phyloP scores from a whole-genome alignment of 2,797 vertebrate genomes.

The Carcharodon carcharias region DNA sequence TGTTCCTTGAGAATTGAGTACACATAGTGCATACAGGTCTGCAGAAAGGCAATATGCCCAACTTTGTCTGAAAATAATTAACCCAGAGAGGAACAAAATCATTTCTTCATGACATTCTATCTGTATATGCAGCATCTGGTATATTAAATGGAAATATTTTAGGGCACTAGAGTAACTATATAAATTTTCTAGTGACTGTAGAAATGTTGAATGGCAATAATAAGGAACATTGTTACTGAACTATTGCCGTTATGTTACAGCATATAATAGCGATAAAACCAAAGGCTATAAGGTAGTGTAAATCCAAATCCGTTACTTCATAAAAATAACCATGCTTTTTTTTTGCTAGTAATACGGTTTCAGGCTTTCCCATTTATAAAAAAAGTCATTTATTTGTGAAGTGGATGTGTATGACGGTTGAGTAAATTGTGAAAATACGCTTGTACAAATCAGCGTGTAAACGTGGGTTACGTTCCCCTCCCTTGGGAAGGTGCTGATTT shows the following conservation, averaged over 20 bases:
- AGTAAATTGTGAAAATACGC: neutral
- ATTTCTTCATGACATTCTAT: neutral
- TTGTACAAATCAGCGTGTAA: neutral
- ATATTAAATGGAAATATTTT: neutral
- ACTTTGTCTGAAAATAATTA: neutral
- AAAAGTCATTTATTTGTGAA: neutral
- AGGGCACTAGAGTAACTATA: neutral
- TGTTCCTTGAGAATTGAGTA: neutral
- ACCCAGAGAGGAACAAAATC: neutral
- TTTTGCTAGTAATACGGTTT: neutral
- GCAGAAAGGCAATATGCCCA: neutral
- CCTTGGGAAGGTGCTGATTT: neutral
- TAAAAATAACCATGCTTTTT: neutral
- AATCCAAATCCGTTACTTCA: neutral
- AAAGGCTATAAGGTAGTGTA: neutral
- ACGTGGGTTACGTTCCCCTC: neutral
- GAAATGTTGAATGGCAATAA: neutral
- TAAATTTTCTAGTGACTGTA: neutral
- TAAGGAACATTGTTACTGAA: neutral
- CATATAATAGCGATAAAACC: neutral
- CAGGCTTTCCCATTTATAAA: neutral
- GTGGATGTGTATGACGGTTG: neutral
- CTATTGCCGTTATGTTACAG: neutral
- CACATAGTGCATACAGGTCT: neutral
- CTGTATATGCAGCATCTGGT: neutral